phyloP scores from a whole-genome alignment of 2,888 invertebrate genomes.

The Merodon equestris region DNA sequence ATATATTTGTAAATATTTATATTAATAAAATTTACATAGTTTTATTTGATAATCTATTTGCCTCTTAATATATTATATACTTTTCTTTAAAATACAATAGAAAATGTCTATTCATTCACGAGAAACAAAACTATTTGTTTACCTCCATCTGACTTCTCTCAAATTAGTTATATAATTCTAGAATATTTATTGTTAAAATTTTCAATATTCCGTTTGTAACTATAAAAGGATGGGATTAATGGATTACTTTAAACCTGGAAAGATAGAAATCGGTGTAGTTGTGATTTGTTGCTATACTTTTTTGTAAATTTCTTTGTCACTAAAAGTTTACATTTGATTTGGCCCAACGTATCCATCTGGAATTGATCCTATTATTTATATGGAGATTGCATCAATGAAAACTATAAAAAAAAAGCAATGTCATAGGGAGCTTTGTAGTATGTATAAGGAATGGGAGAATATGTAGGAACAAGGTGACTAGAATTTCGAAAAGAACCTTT shows the following conservation, averaged over 20 bases:
- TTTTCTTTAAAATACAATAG: slow-evolving; percentile 54
- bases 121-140: slow-evolving; percentile 18
- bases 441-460: no score
- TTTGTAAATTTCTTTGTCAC: slow-evolving; percentile 33
- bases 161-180: slow-evolving; percentile 32
- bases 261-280: slow-evolving; percentile 40
- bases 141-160: slow-evolving; percentile 20
- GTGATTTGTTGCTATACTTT: slow-evolving; percentile 9
- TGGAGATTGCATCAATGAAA: slow-evolving; percentile 14
- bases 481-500: no score
- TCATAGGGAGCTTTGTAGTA: no score
- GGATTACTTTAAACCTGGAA: slow-evolving; percentile 18
- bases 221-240: slow-evolving; percentile 35
- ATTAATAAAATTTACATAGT: slow-evolving; percentile 64
- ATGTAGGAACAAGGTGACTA: no score
- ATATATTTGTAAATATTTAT: slow-evolving; percentile 71
- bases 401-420: no score
- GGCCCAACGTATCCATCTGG: slow-evolving; percentile 60
- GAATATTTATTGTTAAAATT: slow-evolving; percentile 36
- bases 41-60: slow-evolving; percentile 67
- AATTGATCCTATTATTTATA: slow-evolving; percentile 16
- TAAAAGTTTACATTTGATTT: slow-evolving; percentile 47
- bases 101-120: slow-evolving; percentile 48
- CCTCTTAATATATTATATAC: slow-evolving; percentile 40
- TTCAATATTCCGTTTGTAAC: slow-evolving; percentile 27